A percentile compares a stretch with the other conserved stretches of the same genome.
These are phyloP conservation scores for Hypena proboscidalis DNA, from an alignment of 2,888 invertebrate species.

Conservation along the genomic window DNA sequence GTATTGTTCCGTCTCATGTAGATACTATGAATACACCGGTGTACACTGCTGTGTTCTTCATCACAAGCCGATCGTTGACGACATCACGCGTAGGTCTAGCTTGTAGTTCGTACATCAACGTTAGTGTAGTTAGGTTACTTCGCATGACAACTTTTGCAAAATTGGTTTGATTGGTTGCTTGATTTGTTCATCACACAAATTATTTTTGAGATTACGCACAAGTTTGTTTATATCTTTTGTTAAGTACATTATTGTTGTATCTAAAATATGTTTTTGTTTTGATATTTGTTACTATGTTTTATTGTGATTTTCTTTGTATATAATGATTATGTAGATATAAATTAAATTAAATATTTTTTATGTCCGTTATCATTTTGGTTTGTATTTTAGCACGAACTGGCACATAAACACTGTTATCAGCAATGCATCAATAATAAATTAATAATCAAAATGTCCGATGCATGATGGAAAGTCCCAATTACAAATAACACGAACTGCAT, in stretches of 20 bases:
- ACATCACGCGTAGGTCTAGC: conserved; percentile 17
- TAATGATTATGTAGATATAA: conserved; percentile 42
- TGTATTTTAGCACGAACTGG: conserved; percentile 36
- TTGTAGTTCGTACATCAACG: conserved; percentile 7
- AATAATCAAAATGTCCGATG: neutral
- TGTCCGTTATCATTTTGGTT: conserved; percentile 41
- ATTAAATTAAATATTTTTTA: conserved; percentile 41
- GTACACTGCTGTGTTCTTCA: conserved; percentile 17
- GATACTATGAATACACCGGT: conserved; percentile 15
- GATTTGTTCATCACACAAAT: conserved; percentile 17
- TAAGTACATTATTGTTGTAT: conserved; percentile 22
- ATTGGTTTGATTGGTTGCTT: conserved; percentile 9
- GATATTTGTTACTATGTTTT: conserved; percentile 39
- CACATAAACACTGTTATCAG: conserved; percentile 26
- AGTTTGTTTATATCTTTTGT: conserved; percentile 11
- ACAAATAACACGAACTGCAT: neutral
- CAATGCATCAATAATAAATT: conserved; percentile 3
- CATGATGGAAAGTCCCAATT: conserved; percentile 1
- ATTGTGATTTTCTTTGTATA: conserved; percentile 44
- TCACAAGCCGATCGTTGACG: conserved; percentile 5
- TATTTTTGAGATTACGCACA: conserved; percentile 29
- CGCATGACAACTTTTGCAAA: conserved; percentile 32
- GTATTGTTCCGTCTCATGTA: conserved; percentile 21
- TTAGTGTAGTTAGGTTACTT: conserved; percentile 8
- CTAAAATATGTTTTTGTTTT: conserved; percentile 33